Evolutionary conservation across 2,113 vertebrate genomes (phyloP), one percentile per base, ranked within the genome.

Genomic region (Paratilapia polleni): DNA sequence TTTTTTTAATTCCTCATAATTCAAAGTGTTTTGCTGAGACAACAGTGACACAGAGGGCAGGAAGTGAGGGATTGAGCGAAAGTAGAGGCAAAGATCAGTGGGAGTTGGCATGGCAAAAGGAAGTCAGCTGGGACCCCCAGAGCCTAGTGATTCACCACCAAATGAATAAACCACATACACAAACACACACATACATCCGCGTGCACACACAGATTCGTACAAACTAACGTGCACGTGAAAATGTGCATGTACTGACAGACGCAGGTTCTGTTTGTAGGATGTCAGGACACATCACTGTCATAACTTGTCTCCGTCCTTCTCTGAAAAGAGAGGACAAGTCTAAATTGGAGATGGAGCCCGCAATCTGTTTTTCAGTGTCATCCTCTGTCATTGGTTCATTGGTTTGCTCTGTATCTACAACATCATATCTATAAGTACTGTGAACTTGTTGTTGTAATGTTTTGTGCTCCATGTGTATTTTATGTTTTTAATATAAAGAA

Each of bases 111-210:
- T 84, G 79, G 87, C 74, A 74, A 90, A 64, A 81, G 84, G 81
- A 91, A 89, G 84, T 91, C 87, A 91, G 80, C 68, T 14, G 61
- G 87, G 86, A 86, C 86, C 90, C 92, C 80, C 87, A 87, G 88
- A 90, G 87, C 85, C 31, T 19, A 76, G 90, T 92, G 90, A 92
- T 88, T 94, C 92, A 93, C 86, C 52, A 76, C 41, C 68, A 80
- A 86, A 90, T 86, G 76, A 92, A 90, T 87, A 89, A 88, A 88
- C 26, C 8, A 57, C 87, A 6, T 9, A 70, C 58, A 64, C 54
- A 79, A 61, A n/a, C n/a, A 63, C 77, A 70, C 12, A 49, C 64
- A 62, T 57, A 28, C 77, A 61, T 57, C 15, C n/a, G 77, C 2
- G 41, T 14, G 57, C 38, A 10, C 41, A 43, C 26, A 75, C 57